These are phyloP conservation scores for Sebastes itinus DNA, from an alignment of 2,797 vertebrate genomes.

Conservation along the genomic window DNA sequence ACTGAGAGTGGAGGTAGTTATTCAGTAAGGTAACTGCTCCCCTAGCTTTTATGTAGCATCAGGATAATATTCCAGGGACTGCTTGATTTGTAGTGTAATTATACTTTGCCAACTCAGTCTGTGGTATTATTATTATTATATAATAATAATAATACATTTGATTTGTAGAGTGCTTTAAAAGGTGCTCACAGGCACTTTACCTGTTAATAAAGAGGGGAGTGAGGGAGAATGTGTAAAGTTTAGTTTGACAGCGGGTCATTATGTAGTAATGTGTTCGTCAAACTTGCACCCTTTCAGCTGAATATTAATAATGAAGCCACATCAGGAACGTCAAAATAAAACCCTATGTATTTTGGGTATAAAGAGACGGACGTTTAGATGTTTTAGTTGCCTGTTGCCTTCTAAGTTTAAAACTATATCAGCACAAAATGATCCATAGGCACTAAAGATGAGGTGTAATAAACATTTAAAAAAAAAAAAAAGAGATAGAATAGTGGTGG, in stretches of 20 bases:
- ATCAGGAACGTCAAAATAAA: too few species aligned
- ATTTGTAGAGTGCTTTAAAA: neutral
- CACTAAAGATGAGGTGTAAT: too few species aligned
- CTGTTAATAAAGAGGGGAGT: neutral
- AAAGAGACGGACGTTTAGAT: too few species aligned
- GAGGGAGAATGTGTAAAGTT: too few species aligned
- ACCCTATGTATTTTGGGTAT: too few species aligned
- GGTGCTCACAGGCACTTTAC: neutral
- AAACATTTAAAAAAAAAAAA: too few species aligned
- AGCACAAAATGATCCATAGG: too few species aligned
- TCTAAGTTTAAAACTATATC: too few species aligned
- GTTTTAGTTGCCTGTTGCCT: too few species aligned
- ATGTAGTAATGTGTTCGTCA: neutral
- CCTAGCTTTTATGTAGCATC: neutral
- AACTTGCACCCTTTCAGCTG: neutral
- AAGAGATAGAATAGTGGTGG: too few species aligned
- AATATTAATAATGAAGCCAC: neutral
- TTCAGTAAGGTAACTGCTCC: neutral
- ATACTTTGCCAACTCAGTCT: neutral
- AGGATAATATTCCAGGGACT: neutral
- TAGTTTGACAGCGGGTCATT: too few species aligned
- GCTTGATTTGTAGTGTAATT: neutral
- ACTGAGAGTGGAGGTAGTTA: neutral
- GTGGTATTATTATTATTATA: neutral
- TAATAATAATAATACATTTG: neutral